Evolutionary conservation across 2,888 invertebrate species (phyloP).

Genomic region (Drosophila formosana): DNA sequence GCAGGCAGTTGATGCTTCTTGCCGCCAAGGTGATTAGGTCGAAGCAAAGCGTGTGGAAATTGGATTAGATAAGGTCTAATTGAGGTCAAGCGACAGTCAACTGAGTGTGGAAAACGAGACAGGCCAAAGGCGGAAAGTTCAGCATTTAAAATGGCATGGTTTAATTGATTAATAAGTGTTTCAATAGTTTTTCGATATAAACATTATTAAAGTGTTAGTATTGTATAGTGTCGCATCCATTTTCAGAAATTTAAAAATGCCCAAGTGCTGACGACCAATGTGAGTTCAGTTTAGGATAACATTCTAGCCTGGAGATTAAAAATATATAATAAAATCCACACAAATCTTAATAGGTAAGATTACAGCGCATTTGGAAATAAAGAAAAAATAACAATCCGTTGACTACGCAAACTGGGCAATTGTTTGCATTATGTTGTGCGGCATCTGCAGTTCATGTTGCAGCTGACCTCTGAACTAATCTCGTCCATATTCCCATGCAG

Average conservation of each 20-base stretch:
- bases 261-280: not conserved
- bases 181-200: not conserved
- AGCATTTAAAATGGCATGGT: constrained; percentile 8
- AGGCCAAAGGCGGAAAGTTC: constrained; percentile 19
- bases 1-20: constrained; percentile 53
- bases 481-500: constrained; percentile 48
- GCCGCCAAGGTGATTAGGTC: constrained; percentile 66
- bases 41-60: constrained; percentile 62
- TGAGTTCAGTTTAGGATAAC: not conserved
- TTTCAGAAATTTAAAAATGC: too few species aligned
- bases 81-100: constrained; percentile 65
- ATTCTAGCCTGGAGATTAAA: not conserved
- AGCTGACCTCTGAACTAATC: constrained; percentile 45
- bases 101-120: constrained; percentile 37
- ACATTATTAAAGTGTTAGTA: too few species aligned
- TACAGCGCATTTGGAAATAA: not conserved
- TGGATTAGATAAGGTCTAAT: constrained; percentile 70
- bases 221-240: too few species aligned
- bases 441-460: constrained; percentile 14
- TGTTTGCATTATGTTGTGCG: constrained; percentile 22
- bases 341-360: too few species aligned
- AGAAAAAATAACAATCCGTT: not conserved
- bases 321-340: too few species aligned
- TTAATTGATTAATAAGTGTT: constrained; percentile 30
- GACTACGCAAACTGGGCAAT: constrained; percentile 6